Evolutionary conservation across 1,140 invertebrate species (phyloP).

Genomic region (Ditylenchus dipsaci): DNA sequence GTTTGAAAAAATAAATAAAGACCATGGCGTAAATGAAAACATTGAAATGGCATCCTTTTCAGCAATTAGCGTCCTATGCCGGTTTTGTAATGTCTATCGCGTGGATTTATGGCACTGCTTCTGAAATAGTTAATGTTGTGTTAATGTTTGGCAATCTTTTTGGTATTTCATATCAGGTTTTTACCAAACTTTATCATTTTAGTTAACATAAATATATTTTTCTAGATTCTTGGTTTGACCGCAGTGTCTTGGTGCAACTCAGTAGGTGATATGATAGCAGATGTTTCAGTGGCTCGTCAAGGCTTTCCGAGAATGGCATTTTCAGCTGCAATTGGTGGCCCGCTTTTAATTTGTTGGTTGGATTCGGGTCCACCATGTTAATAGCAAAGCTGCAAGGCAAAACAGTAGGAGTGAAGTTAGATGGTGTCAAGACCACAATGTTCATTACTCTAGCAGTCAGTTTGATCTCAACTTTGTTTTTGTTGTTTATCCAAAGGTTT

Average conservation of each 20-base stretch:
- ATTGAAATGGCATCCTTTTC: slow-evolving; percentile 9
- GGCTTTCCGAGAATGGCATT: slow-evolving; percentile 70
- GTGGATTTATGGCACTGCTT: slow-evolving; percentile 68
- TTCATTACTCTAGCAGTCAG: slow-evolving; percentile 59
- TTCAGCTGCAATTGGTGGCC: slow-evolving; percentile 70
- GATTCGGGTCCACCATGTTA: slow-evolving; percentile 65
- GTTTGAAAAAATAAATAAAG: no score
- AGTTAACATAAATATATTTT: not conserved
- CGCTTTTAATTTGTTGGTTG: slow-evolving; percentile 67
- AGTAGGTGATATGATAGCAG: slow-evolving; percentile 69
- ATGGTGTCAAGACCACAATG: slow-evolving; percentile 47
- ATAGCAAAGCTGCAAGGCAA: slow-evolving; percentile 60
- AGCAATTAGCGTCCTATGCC: slow-evolving; percentile 61
- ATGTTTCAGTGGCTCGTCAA: slow-evolving; percentile 66
- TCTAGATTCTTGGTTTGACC: slow-evolving; percentile 67
- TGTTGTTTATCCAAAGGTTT: slow-evolving; percentile 58
- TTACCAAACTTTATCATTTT: not conserved
- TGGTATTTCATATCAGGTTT: slow-evolving; percentile 58
- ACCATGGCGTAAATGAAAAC: not conserved
- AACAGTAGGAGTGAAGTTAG: slow-evolving; percentile 39
- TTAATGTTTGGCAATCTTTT: slow-evolving; percentile 58
- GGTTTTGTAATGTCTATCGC: slow-evolving; percentile 67
- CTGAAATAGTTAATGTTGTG: slow-evolving; percentile 68
- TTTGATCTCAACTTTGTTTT: slow-evolving; percentile 59
- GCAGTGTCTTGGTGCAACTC: slow-evolving; percentile 72